A percentile compares a stretch with the other conserved stretches of the same genome.
phyloP scores from a whole-genome alignment of 2,888 invertebrate species.

The Ichneumoninae sp. region DNA sequence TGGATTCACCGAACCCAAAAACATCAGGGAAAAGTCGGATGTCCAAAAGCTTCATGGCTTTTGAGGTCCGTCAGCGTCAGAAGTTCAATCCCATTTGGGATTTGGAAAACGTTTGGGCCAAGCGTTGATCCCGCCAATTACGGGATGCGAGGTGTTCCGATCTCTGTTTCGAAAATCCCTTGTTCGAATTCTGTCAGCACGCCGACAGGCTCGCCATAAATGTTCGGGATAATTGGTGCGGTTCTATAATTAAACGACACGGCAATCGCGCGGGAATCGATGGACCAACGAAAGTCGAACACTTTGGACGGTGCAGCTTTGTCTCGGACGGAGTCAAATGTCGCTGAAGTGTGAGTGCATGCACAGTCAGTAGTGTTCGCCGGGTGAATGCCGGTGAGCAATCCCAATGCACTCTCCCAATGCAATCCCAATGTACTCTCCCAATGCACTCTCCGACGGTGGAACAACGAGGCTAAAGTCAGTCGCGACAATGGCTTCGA shows the following conservation, averaged over 20 bases:
- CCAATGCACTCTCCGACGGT: not conserved
- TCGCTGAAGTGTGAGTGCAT: not conserved
- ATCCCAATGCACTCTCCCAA: not conserved
- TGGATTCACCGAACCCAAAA: no score
- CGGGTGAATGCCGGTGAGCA: not conserved
- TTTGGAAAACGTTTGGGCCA: not conserved
- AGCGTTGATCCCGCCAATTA: conserved; percentile 20
- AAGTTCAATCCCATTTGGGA: not conserved
- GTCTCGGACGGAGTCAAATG: not conserved
- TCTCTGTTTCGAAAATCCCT: conserved; percentile 5
- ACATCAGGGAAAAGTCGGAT: no score
- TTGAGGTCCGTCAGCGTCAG: not conserved
- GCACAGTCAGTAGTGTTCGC: not conserved
- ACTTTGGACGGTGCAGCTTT: conserved; percentile 1
- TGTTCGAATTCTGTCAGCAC: conserved; percentile 15
- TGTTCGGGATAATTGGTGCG: conserved; percentile 32
- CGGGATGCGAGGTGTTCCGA: conserved; percentile 3
- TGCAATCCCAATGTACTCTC: not conserved
- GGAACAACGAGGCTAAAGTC: conserved; percentile 26
- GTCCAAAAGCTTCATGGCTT: no score
- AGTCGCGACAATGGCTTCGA: conserved; percentile 30
- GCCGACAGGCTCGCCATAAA: conserved; percentile 18
- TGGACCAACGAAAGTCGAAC: conserved; percentile 32
- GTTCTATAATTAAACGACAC: conserved; percentile 29
- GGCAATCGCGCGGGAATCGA: conserved; percentile 10